phyloP scores from a whole-genome alignment of 23 tunicate species.

The Diplosoma virens region DNA sequence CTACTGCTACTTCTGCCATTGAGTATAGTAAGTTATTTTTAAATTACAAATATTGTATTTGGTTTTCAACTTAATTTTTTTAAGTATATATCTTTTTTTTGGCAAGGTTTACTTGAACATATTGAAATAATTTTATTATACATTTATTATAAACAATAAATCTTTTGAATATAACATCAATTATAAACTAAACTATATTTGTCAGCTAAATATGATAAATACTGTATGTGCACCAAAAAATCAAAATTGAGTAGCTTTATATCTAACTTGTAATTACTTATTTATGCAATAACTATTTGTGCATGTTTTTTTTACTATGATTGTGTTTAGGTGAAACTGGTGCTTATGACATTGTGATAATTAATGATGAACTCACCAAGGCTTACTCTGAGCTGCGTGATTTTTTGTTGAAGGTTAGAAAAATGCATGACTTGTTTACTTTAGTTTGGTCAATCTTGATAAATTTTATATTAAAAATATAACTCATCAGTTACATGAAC shows the following conservation, averaged over 20 bases:
- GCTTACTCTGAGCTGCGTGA: conserved; percentile 50
- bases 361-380: conserved; percentile 62
- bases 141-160: too few species aligned
- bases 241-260: background rate
- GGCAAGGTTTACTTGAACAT: too few species aligned
- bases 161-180: too few species aligned
- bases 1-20: conserved; percentile 72
- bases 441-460: background rate
- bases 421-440: background rate
- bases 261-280: background rate
- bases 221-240: too few species aligned
- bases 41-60: too few species aligned
- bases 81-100: too few species aligned
- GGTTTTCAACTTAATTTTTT: too few species aligned
- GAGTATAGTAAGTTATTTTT: conserved; percentile 57
- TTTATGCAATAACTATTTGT: background rate
- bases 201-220: too few species aligned
- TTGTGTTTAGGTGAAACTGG: conserved; percentile 51
- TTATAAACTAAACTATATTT: too few species aligned
- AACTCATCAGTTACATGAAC: too few species aligned
- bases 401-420: conserved; percentile 62
- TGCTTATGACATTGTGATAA: conserved; percentile 60
- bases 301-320: too few species aligned
- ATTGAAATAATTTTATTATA: too few species aligned
- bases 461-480: background rate